phyloP scores from a whole-genome alignment of 2,113 vertebrate genomes.

The Manacus vitellinus region DNA sequence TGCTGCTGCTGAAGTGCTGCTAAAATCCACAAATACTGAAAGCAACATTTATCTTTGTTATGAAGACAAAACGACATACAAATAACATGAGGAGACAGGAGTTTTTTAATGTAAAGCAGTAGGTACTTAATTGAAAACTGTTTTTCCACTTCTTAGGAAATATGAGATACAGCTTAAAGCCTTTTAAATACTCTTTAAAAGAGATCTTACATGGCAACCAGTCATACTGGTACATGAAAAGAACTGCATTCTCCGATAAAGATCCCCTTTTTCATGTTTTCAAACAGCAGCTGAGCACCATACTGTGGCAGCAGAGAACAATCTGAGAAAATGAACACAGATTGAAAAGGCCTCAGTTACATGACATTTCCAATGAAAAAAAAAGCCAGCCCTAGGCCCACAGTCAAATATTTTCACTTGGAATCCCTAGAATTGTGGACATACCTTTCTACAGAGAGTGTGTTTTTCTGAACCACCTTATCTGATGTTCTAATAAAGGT shows the following conservation, averaged over 20 bases:
- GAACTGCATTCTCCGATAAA: conserved; percentile 8
- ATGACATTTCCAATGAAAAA: conserved; percentile 34
- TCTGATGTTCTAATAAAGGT: not conserved
- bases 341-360: conserved; percentile 53
- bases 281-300: conserved; percentile 61
- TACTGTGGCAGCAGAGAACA: conserved; percentile 69
- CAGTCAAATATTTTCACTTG: not conserved
- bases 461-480: not conserved
- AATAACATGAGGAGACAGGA: not conserved
- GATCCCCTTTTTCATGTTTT: conserved; percentile 51
- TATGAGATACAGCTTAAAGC: not conserved
- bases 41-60: conserved; percentile 19
- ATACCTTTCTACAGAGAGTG: not conserved
- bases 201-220: conserved; percentile 1
- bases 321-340: conserved; percentile 38
- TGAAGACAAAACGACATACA: not conserved
- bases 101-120: not conserved
- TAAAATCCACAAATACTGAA: not conserved
- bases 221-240: conserved; percentile 17
- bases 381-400: not conserved
- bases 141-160: not conserved
- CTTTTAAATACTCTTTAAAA: conserved; percentile 9
- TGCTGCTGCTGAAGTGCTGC: not conserved
- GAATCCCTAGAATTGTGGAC: not conserved
- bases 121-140: conserved; percentile 15